Base-by-base conservation (phyloP, 92 coral and sea anemone species). In the Epizoanthus fatuus region DNA sequence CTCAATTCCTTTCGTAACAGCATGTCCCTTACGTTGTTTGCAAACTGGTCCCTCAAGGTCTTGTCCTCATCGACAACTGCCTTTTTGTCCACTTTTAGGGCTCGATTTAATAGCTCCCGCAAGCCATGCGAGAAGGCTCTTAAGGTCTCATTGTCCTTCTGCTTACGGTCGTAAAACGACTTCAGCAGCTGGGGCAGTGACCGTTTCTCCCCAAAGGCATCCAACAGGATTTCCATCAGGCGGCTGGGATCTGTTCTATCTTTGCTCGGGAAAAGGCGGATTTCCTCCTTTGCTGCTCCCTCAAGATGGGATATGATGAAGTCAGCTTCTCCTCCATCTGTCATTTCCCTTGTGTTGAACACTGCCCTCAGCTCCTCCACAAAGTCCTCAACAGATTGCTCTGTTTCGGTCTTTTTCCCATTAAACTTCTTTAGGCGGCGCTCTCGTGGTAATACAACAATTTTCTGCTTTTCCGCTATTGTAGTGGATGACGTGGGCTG, bases 131-230 rank as follows among this genome's bases (percentile, higher is more conserved):
- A 86, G 84, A 54, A 82, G 9, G 68, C 44, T 8, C 82, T 13
- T 0, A 90, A 80, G 4, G 81, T 22, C 54, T 90, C 93, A 7
- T 59, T 47, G 17, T 80, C 85, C 59, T 82, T 51, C 74, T 87
- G 86, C 22, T 58, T 63, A 5, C 88, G 29, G 63, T 91, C 64
- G 69, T 87, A 87, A 32, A 91, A 86, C 54, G 59, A 5, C 54
- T 83, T 87, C 12, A 83, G 74, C 5, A 91, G 63, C 44, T 87
- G 89, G 3, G 88, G 94, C 6, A 86, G 42, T 45, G 67, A 82
- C 7, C 54, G 52, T 19, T 39, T 67, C 35, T 82, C 57, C 0
- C 86, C 86, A 69, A 82, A 82, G 55, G 86, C 81, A 12, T 82
- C 86, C 1, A 42, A 16, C 0, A 70, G 51, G 45, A 82, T 82